Evolutionary conservation across 1,140 invertebrate genomes (phyloP), one percentile per base, ranked within the genome.

Genomic region (Drosophila sproati): DNA sequence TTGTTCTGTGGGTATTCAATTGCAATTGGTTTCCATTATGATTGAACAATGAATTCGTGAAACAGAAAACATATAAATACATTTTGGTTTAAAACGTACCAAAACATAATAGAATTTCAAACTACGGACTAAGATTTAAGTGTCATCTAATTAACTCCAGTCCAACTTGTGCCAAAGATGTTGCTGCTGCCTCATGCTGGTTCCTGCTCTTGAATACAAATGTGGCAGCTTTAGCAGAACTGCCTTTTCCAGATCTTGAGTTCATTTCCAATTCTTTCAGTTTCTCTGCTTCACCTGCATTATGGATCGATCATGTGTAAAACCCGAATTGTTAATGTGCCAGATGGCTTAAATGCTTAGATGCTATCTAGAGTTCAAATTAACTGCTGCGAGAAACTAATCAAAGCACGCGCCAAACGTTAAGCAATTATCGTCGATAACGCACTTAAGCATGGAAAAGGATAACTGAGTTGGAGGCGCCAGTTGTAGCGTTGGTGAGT

Each of bases 371-470:
- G 31, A 12, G 3, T 57, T 3, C 39, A 41, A 41, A 41, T 41
- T 41, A 41, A 6, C 28, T 29, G 43, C 5, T 31, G 6, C n/a
- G 2, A n/a, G 47, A n/a, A 31, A 41, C 8, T 59, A 67, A 73
- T 68, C 63, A 73, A 68, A 48, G 54, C 63, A 73, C 71, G 71
- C 63, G 71, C 55, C 31, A 73, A 68, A 60, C 63, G 63, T 73
- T 73, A 68, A 68, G 52, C 63, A 73, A 73, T 73, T 73, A 73
- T 63, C 55, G 55, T 68, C 55, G 71, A 68, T 73, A 73, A 55
- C 37, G 48, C 60, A 73, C 67, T 67, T 54, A 67, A 51, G 48
- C 35, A 10, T 7, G 6, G 5, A 3, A 55, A 39, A n/a, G 43
- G 3, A 34, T 28, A 34, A 37, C 8, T 7, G 51, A 54, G 51